Evolutionary conservation across 2,888 invertebrate species (phyloP).

Genomic region (Lycocerus yunnanus): DNA sequence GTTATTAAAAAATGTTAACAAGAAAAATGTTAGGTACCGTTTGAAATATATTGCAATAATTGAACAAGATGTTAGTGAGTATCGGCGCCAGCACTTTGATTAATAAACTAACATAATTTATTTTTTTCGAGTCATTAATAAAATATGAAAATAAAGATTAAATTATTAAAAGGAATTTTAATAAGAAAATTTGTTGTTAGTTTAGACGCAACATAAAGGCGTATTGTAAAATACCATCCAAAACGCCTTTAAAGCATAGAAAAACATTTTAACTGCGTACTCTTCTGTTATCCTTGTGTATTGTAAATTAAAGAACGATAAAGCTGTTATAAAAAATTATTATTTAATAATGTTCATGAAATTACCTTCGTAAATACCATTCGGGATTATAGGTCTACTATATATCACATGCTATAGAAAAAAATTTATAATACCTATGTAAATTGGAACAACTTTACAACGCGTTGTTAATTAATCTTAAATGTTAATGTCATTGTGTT

Average conservation of each 20-base stretch:
- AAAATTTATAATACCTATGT: not conserved
- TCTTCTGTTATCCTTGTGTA: not conserved
- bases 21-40: not conserved
- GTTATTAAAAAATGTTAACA: too few species aligned
- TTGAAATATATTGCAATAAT: not conserved
- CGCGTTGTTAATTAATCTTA: not conserved
- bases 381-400: not conserved
- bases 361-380: not conserved
- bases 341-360: not conserved
- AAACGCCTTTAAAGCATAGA: not conserved
- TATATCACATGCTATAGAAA: not conserved
- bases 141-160: not conserved
- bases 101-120: not conserved
- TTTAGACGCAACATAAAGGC: not conserved
- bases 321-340: not conserved
- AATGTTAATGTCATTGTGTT: not conserved
- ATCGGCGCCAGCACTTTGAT: not conserved
- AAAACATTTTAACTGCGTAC: not conserved
- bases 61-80: not conserved
- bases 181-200: too few species aligned
- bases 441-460: not conserved
- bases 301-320: not conserved
- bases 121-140: too few species aligned
- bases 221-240: not conserved
- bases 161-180: not conserved